phyloP scores from a whole-genome alignment of 2,797 vertebrate genomes.

The Oreochromis mossambicus region DNA sequence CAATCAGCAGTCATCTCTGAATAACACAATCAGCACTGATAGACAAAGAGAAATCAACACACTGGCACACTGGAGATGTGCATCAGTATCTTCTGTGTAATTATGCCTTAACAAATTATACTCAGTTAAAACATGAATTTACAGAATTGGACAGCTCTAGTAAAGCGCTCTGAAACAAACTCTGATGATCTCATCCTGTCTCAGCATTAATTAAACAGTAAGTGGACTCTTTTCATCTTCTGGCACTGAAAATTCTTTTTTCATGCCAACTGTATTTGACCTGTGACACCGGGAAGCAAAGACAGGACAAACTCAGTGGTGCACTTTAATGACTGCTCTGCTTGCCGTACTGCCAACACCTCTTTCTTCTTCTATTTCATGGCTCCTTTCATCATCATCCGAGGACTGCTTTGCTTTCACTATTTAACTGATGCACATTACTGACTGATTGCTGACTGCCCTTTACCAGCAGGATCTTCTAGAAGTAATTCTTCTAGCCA shows the following conservation, averaged over 20 bases:
- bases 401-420: not conserved
- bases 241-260: not conserved
- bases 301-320: not conserved
- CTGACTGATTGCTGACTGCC: not conserved
- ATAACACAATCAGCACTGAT: not conserved
- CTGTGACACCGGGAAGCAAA: not conserved
- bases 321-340: not conserved
- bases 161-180: not conserved
- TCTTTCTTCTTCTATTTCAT: not conserved
- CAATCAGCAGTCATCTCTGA: not conserved
- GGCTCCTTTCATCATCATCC: not conserved
- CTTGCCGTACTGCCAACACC: not conserved
- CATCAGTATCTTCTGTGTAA: not conserved
- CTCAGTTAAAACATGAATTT: not conserved
- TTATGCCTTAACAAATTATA: not conserved
- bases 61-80: not conserved
- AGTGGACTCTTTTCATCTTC: not conserved
- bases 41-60: not conserved
- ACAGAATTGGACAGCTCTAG: not conserved
- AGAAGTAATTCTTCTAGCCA: not conserved
- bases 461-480: not conserved
- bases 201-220: slow-evolving; percentile 4
- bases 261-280: slow-evolving; percentile 14
- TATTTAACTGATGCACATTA: not conserved
- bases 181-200: not conserved